Evolutionary conservation across 2,888 invertebrate species (phyloP), one percentile per base, ranked within the genome.

Genomic region (Macaria liturata): DNA sequence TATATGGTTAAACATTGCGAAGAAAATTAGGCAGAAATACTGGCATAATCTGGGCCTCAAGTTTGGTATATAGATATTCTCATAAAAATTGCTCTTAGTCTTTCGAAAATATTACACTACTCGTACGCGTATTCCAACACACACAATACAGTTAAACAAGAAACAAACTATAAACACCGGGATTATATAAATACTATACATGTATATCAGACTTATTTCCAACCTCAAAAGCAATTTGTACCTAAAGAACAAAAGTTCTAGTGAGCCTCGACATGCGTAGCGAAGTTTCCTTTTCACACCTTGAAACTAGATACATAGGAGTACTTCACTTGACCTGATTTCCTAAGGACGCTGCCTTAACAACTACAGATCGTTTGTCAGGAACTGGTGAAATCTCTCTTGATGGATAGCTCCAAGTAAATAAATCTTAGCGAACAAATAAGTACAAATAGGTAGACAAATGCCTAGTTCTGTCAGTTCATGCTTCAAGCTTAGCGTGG

Each of bases 311-410:
- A 48, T 37, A n/a, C n/a, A n/a, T n/a, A n/a, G n/a, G n/a, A n/a
- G n/a, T n/a, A 9, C 46, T 49, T 54, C 40, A 4, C 50, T 46
- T 56, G 56, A 56, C 50, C 56, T 56, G 50, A 37, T 56, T 55
- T 47, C 31, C 20, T 49, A 50, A 54, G 44, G 49, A 49, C 46
- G 42, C 37, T 37, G 34, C 44, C 9, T 30, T 9, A 3, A 1
- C 42, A 34, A 9, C 37, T 37, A 48, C 34, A 45, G 43, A 56
- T 32, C 34, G 39, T 45, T 45, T 49, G 39, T 54, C 40, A 42
- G 32, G 34, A 43, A 43, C 43, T 46, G 40, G 46, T 34, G 34
- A 46, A 46, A 9, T 46, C 39, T n/a, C 40, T 20, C 34, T 34
- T n/a, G 39, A 8, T n/a, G 7, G 9, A 49, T 9, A 37, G 5